A percentile compares a stretch with the other conserved stretches of the same genome.
These are phyloP conservation scores for Pteropus alecto DNA, from an alignment of 2,113 vertebrate species.

Conservation along the genomic window DNA sequence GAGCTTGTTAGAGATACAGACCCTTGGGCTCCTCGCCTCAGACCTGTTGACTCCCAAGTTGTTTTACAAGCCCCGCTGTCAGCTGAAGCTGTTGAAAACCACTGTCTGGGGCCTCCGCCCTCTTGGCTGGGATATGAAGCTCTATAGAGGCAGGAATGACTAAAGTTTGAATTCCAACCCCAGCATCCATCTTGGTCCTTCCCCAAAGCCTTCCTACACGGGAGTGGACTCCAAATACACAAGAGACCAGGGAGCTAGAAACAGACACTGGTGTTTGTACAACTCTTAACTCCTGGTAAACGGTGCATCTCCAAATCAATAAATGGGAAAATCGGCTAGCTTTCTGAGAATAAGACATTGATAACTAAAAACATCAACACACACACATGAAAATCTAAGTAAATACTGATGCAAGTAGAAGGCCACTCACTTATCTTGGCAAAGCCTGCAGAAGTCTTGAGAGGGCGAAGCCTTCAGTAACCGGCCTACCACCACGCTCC, in stretches of 20 bases:
- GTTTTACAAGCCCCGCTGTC: too few relatives aligned
- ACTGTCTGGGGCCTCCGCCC: background rate
- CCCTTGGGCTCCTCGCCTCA: background rate
- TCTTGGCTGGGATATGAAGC: background rate
- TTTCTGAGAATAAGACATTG: background rate
- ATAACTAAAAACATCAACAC: background rate
- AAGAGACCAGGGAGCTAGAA: background rate
- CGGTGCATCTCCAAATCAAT: rapidly evolving
- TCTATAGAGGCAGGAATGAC: background rate
- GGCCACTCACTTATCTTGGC: background rate
- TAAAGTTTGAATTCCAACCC: background rate
- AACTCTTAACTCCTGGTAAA: background rate
- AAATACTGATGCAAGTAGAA: background rate
- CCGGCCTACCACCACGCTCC: background rate
- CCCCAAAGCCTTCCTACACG: background rate
- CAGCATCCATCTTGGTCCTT: background rate
- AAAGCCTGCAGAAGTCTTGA: background rate
- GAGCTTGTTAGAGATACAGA: background rate
- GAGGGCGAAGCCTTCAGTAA: background rate
- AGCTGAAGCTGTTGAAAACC: background rate
- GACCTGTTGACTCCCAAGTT: background rate
- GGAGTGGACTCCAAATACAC: background rate
- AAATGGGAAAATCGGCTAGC: background rate
- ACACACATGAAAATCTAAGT: background rate
- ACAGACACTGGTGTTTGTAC: background rate